Conservation (phyloP, 2,888 invertebrate genomes). For the Thera obeliscata region DNA sequence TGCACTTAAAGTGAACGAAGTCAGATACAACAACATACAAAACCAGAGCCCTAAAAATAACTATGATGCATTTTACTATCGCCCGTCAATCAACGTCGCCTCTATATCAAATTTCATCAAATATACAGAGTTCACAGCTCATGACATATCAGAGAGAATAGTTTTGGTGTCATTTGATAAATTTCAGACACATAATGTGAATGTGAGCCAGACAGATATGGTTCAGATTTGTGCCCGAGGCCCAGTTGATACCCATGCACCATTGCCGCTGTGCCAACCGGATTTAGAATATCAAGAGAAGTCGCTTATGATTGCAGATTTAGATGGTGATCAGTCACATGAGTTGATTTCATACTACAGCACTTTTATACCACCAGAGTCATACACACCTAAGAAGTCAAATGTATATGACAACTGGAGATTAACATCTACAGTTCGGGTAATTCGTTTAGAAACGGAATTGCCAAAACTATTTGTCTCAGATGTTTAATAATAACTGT, state of each 20-base stretch:
- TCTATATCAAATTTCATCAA: constrained; percentile 75
- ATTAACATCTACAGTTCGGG: constrained; percentile 87
- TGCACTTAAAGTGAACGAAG: constrained; percentile 76
- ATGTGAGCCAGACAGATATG: constrained; percentile 91
- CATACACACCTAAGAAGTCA: constrained; percentile 64
- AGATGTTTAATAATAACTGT: constrained; percentile 54
- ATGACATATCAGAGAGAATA: constrained; percentile 88
- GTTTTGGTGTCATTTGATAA: constrained; percentile 92
- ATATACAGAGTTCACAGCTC: constrained; percentile 77
- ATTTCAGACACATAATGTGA: constrained; percentile 89
- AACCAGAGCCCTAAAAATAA: constrained; percentile 77
- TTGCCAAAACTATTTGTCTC: constrained; percentile 87
- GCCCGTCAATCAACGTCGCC: constrained; percentile 50
- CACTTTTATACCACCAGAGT: constrained; percentile 82
- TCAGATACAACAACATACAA: constrained; percentile 74
- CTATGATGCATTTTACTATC: constrained; percentile 71
- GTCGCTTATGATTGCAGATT: constrained; percentile 89
- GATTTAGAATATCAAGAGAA: constrained; percentile 89
- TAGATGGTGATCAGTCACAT: constrained; percentile 90
- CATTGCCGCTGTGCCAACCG: constrained; percentile 87
- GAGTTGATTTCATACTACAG: constrained; percentile 91
- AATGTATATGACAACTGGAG: constrained; percentile 83
- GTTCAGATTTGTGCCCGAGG: constrained; percentile 87
- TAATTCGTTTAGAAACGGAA: constrained; percentile 89
- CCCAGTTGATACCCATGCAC: constrained; percentile 58